Evolutionary conservation across 2,888 invertebrate species (phyloP), one percentile per base, ranked within the genome.

Genomic region (Augiades crinisus): DNA sequence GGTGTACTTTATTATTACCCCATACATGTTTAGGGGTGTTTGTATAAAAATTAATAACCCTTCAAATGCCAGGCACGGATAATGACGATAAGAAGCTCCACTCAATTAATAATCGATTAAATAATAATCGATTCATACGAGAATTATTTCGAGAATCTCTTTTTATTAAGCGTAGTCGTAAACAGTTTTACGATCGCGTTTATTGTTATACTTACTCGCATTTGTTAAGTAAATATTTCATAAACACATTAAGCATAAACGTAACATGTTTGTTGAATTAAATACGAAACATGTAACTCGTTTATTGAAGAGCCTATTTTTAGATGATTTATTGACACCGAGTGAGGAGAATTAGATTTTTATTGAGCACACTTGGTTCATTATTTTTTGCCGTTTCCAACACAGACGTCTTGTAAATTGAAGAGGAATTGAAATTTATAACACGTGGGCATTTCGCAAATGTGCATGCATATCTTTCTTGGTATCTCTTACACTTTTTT

Each of bases 401-500:
- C 22, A 33, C 33, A n/a, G n/a, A 41, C 49, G 49, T 49, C 49
- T 49, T 40, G 41, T 24, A 34, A 30, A 30, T 10, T 30, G 30
- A 12, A 12, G 12, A 6, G 34, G 40, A 50, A 50, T 50, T 50
- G 50, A 44, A 43, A 50, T 50, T 50, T 50, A 50, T 50, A 34
- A 49, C 41, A 50, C 43, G 50, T 50, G 36, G 21, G 43, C 43
- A 49, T 41, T 49, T 40, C 40, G 40, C 13, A 22, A 33, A 49
- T 40, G 19, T 47, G 40, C 19, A 19, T 19, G 3, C 19, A 4
- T 19, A 19, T 19, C 19, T 19, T 4, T 19, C 19, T 4, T 4
- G 19, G 5, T 19, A 19, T 4, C 47, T 58, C 58, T 53, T 53
- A 56, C 59, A 59, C 56, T 60, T 62, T 49, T 57, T 61, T 59